Conservation (phyloP, 2,113 vertebrate species). For the Dermatemys mawii region DNA sequence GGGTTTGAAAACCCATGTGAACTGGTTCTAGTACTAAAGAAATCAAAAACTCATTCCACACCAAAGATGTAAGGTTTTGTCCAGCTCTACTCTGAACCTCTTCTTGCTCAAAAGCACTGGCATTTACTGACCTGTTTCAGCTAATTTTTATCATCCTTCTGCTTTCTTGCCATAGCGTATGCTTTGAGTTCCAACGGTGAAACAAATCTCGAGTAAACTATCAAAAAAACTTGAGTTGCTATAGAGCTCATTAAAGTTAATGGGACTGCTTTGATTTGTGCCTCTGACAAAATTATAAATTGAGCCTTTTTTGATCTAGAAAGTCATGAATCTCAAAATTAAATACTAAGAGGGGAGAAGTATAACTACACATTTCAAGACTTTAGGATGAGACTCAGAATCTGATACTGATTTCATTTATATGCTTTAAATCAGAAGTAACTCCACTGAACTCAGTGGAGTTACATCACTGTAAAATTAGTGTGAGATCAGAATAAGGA, state of each 20-base stretch:
- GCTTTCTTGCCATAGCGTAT: accelerated
- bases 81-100: accelerated
- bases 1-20: background rate
- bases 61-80: accelerated
- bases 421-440: background rate
- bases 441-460: background rate
- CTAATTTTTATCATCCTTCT: background rate
- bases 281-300: background rate
- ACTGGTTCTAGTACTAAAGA: background rate
- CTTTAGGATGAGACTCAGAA: background rate
- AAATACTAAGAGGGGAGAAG: background rate
- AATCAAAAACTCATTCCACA: background rate
- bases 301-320: accelerated
- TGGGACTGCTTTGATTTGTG: background rate
- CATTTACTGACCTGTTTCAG: background rate
- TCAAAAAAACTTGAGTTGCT: background rate
- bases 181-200: background rate
- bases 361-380: background rate
- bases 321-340: background rate
- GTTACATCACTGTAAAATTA: background rate
- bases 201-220: background rate
- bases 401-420: background rate
- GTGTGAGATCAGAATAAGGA: background rate
- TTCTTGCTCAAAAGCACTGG: background rate
- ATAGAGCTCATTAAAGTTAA: background rate